These are phyloP conservation scores for Parnassius mnemosyne DNA, from an alignment of 2,888 invertebrate genomes.

Conservation along the genomic window DNA sequence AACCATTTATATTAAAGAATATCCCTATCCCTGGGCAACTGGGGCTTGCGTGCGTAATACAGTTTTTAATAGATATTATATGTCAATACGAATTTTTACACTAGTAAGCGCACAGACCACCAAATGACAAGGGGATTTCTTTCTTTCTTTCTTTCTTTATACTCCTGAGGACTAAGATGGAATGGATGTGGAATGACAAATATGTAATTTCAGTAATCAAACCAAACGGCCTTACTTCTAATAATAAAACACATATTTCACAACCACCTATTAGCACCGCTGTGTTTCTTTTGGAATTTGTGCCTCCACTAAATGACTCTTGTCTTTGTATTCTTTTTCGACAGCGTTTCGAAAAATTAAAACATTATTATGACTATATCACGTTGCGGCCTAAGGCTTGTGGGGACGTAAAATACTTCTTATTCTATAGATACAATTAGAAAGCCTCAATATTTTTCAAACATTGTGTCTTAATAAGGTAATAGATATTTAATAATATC, in stretches of 20 bases:
- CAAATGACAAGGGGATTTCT: too few species aligned
- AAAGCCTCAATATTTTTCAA: background rate
- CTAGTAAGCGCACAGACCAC: too few species aligned
- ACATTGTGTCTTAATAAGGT: too few species aligned
- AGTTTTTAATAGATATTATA: too few species aligned
- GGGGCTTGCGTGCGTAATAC: too few species aligned
- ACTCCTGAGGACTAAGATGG: too few species aligned
- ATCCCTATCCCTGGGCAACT: too few species aligned
- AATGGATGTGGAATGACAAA: too few species aligned
- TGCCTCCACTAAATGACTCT: conserved; percentile 64
- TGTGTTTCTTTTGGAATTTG: conserved; percentile 60
- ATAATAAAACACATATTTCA: conserved; percentile 35
- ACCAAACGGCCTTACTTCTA: conserved; percentile 30
- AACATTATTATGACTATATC: conserved; percentile 59
- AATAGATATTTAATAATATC: too few species aligned
- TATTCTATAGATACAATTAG: conserved; percentile 10
- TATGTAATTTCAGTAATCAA: background rate
- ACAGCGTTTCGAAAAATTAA: conserved; percentile 54
- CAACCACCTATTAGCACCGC: conserved; percentile 51
- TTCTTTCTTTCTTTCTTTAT: too few species aligned
- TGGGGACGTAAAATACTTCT: conserved; percentile 31
- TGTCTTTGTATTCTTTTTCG: conserved; percentile 57
- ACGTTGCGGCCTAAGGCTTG: conserved; percentile 35
- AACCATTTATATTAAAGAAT: too few species aligned
- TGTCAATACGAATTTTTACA: too few species aligned